Evolutionary conservation across 30 jellyfish, hydroid and myxozoan species (phyloP), one percentile per base, ranked within the genome.

Genomic region (Pseudorhiza aurosa): DNA sequence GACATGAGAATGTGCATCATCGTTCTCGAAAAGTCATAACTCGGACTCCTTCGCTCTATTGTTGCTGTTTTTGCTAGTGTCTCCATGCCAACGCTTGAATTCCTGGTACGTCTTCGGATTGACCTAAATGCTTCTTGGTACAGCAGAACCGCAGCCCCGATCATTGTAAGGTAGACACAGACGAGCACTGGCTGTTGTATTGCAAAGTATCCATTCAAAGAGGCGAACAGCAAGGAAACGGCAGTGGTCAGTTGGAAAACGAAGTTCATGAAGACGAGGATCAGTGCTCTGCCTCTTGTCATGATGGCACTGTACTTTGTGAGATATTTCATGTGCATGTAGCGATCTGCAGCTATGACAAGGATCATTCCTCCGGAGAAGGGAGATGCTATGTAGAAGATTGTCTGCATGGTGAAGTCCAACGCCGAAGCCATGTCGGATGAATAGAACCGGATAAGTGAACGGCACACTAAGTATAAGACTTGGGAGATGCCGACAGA

Each of bases 351-450:
- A 14, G 83, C 69, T 10, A 70, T 70, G 9, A 47, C 49, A 12
- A 70, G 83, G 35, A 70, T 70, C 83, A 70, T 70, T 22, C 68
- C 83, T 18, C 83, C 83, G 4, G 83, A 70, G n/a, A 70, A 70
- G 17, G 83, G 83, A 11, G 69, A 28, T 33, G 70, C 25, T 22
- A 70, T 7, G 71, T 70, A 70, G 31, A 70, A 70, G 37, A 70
- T 29, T 2, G 83, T 70, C 70, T 47, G 53, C 55, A 70, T 31
- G 53, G 56, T 30, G 35, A 70, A 28, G n/a, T 70, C 53, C 22
- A 70, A 1, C 24, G 39, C 18, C 14, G 8, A 11, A 8, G n/a
- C 17, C 70, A 33, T 70, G 26, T n/a, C 83, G 9, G 83, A 15
- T 51, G 57, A 32, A 71, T 47, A 70, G 58, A 0, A 51, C 31